Base-by-base conservation (phyloP, 2,888 invertebrate species). In the Sinhomidia bicolor region DNA sequence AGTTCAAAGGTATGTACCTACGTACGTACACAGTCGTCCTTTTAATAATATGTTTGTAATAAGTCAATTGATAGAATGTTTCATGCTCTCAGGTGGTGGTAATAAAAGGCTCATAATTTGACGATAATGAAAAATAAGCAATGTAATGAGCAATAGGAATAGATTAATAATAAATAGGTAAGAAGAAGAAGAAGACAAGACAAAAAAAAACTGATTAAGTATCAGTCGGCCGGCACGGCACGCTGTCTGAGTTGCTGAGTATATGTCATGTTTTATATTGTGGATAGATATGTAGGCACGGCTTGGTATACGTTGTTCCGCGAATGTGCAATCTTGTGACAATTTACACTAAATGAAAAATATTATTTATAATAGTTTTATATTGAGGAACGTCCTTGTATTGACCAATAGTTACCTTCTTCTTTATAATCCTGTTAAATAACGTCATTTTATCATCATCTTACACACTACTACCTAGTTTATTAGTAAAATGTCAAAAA, bases 31-130 rank as follows among this genome's bases (percentile, higher is more conserved):
- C 14, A 47, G 12, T 47, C 14, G 47, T 47, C 14, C 47, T 47
- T n/a, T n/a, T n/a, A n/a, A n/a, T n/a, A n/a, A n/a, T n/a, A n/a
- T n/a, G n/a, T 12, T 47, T 6, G 2, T 26, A 14, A 74, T 62
- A 51, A 57, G 71, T 54, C 84, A 29, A 26, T 44, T 84, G 36
- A 82, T 68, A 68, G 62, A 81, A 32, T 82, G 68, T 51, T 68
- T 68, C 68, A 68, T n/a, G n/a, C 32, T 84, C 60, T 68, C 41
- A 71, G 54, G 74, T 54, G 29, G 17, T 23, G 57, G 57, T 44
- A 84, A 84, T 82, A 82, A 84, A 71, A 84, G 60, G 23, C 84
- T 41, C 76, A 76, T 84, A 84, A 84, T 84, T 74, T 84, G 74
- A 51, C 44, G 57, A 84, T 84, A 84, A 84, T 76, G 36, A 74